A percentile compares a stretch with the other conserved stretches of the same genome.
phyloP scores from a whole-genome alignment of 2,113 vertebrate species.

The Arenaria interpres region DNA sequence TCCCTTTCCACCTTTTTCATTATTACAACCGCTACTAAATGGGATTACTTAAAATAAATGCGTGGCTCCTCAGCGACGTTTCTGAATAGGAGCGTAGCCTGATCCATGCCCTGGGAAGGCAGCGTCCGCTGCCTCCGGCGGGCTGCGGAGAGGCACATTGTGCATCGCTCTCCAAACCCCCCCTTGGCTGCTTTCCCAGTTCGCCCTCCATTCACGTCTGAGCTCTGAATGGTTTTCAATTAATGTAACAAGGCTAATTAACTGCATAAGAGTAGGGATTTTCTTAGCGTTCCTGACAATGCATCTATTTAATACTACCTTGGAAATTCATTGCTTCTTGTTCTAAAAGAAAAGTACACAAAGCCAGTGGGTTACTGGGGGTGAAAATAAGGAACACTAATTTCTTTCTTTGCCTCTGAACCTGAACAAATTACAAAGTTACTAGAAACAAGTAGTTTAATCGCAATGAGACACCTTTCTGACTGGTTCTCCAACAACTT shows the following conservation, averaged over 20 bases:
- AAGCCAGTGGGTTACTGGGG: neutral
- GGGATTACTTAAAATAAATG: neutral
- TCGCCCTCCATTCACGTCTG: neutral
- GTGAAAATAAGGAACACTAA: neutral
- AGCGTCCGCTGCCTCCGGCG: fast-evolving
- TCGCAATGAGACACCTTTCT: neutral
- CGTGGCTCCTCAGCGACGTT: neutral
- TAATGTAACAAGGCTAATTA: conserved; percentile 64
- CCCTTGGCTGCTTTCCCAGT: neutral
- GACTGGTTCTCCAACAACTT: neutral
- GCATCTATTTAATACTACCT: conserved; percentile 12
- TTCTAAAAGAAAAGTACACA: neutral
- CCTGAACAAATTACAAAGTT: conserved; percentile 17
- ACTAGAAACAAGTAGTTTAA: neutral
- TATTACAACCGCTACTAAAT: neutral
- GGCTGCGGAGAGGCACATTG: neutral
- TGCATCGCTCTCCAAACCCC: neutral
- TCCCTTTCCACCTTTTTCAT: conserved; percentile 17
- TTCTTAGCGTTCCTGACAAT: neutral
- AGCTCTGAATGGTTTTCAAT: conserved; percentile 47
- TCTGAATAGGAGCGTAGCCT: fast-evolving
- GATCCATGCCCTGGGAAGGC: neutral
- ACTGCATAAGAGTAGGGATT: conserved; percentile 32
- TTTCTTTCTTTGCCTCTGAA: conserved; percentile 35
- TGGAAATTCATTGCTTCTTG: neutral